phyloP scores from a whole-genome alignment of 1,140 invertebrate species.

The Ladona fulva region DNA sequence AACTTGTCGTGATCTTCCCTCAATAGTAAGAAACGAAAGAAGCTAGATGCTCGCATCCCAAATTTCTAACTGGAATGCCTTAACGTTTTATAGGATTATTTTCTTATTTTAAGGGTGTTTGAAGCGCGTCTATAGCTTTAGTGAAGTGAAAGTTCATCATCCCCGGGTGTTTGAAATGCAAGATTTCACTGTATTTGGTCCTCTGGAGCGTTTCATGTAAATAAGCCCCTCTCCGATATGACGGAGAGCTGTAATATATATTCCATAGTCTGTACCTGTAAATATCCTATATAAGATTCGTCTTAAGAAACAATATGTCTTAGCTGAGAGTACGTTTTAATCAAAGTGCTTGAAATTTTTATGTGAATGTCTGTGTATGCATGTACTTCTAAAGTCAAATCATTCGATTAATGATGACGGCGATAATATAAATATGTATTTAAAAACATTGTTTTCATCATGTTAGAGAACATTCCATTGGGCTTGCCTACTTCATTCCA shows the following conservation, averaged over 20 bases:
- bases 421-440: background rate
- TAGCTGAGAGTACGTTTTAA: background rate
- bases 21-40: too few species aligned
- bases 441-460: background rate
- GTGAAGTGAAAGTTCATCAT: too few species aligned
- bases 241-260: background rate
- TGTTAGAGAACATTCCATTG: background rate
- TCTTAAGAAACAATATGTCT: background rate
- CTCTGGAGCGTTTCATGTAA: background rate
- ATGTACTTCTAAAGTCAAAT: background rate
- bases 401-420: background rate
- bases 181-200: background rate
- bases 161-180: too few species aligned
- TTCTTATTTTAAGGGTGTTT: too few species aligned
- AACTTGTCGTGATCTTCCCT: too few species aligned
- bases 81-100: too few species aligned
- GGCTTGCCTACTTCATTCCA: background rate
- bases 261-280: background rate
- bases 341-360: background rate
- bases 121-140: too few species aligned
- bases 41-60: too few species aligned
- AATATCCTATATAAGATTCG: background rate
- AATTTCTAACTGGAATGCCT: too few species aligned
- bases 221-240: background rate
- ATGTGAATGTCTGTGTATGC: background rate